Evolutionary conservation across 2,888 invertebrate genomes (phyloP).

Genomic region (Megastigmus dorsalis): DNA sequence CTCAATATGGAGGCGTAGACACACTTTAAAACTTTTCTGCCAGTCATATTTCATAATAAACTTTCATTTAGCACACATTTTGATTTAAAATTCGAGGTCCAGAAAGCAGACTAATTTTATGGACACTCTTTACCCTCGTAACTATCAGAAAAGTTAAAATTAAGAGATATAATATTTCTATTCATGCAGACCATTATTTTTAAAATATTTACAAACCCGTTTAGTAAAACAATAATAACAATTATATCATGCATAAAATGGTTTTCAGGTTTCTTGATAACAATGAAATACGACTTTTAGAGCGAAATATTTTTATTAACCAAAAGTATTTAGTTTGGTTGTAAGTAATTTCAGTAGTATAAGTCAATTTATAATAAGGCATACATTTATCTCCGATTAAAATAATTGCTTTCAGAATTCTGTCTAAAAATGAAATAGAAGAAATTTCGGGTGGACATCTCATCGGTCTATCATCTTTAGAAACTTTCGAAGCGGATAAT

Average conservation of each 20-base stretch:
- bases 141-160: too few relatives aligned
- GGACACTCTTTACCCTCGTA: too few relatives aligned
- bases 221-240: too few relatives aligned
- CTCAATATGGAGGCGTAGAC: too few relatives aligned
- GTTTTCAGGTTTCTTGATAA: constrained; percentile 62
- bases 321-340: constrained; percentile 71
- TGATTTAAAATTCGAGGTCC: too few relatives aligned
- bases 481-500: constrained; percentile 75
- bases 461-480: constrained; percentile 72
- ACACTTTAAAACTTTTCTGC: too few relatives aligned
- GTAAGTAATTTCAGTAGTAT: constrained; percentile 71
- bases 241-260: too few relatives aligned
- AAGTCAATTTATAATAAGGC: constrained; percentile 56
- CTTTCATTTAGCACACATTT: background rate
- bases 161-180: too few relatives aligned
- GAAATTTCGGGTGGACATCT: constrained; percentile 73
- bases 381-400: background rate
- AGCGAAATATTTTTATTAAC: constrained; percentile 60
- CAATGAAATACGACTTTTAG: constrained; percentile 60
- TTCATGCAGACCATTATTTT: too few relatives aligned
- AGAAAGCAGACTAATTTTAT: too few relatives aligned
- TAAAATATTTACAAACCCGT: too few relatives aligned
- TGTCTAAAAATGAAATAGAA: constrained; percentile 70
- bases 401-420: constrained; percentile 61
- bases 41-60: too few relatives aligned